Percentiles rank a stretch among this genome's conserved stretches.
Evolutionary conservation across 1,140 invertebrate genomes (phyloP).

Genomic region (Steinernema feltiae): DNA sequence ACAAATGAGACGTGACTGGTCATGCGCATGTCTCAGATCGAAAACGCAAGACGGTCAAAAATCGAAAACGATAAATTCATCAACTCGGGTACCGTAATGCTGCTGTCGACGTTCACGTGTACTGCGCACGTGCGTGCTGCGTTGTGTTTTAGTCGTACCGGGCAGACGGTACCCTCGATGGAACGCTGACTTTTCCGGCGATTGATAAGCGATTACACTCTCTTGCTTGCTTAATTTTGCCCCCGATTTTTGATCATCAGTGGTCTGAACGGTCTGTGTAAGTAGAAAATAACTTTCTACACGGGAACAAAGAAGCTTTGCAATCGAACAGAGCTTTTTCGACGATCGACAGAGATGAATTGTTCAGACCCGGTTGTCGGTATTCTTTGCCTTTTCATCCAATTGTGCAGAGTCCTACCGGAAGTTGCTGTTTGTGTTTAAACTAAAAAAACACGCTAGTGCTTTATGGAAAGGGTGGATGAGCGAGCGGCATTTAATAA

Average conservation of each 20-base stretch:
- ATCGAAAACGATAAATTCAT: not conserved
- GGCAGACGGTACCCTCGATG: not conserved
- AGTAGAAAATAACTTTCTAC: not conserved
- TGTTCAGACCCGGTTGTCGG: not conserved
- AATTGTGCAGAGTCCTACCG: not conserved
- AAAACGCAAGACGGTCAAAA: not conserved
- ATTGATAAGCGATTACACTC: not conserved
- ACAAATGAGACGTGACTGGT: not conserved
- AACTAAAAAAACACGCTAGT: not conserved
- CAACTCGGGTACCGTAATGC: not conserved
- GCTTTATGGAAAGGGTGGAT: too few relatives aligned
- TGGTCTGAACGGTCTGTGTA: not conserved
- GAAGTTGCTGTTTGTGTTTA: not conserved
- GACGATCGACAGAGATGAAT: not conserved
- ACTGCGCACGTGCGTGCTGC: not conserved
- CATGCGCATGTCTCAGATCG: not conserved
- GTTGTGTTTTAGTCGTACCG: not conserved
- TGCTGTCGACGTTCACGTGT: not conserved
- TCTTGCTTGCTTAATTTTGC: not conserved
- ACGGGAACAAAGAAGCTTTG: not conserved
- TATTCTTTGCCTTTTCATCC: not conserved
- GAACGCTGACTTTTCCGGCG: not conserved
- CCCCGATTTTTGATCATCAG: not conserved
- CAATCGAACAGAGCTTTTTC: not conserved
- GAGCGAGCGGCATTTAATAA: not conserved